Evolutionary conservation across 2,797 vertebrate species (phyloP).

Genomic region (Rhynchonycteris naso): DNA sequence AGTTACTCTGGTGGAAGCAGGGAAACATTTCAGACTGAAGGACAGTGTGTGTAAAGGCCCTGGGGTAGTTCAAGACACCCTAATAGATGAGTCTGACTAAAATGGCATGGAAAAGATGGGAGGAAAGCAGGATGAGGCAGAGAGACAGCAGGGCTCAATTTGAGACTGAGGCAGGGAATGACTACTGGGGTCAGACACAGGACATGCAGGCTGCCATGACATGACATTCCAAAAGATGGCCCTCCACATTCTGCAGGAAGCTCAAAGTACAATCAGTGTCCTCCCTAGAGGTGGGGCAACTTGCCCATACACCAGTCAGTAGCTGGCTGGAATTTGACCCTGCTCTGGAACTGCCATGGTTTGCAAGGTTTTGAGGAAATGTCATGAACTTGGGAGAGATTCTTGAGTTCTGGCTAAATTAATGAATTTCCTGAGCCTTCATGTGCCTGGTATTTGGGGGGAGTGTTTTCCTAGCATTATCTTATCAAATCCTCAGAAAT

Average conservation of each 20-base stretch:
- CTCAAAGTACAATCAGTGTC: background rate
- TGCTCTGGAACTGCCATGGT: background rate
- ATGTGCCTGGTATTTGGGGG: background rate
- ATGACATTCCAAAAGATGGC: background rate
- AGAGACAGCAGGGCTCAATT: background rate
- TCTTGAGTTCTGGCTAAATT: background rate
- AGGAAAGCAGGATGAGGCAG: background rate
- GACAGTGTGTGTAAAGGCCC: background rate
- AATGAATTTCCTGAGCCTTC: background rate
- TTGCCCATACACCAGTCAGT: background rate
- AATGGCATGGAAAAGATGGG: background rate
- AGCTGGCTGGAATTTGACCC: background rate
- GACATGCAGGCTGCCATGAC: fast-evolving
- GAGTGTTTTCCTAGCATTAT: background rate
- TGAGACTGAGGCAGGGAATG: background rate
- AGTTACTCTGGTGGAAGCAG: background rate
- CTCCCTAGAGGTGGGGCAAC: too few relatives aligned
- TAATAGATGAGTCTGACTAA: background rate
- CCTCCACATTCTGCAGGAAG: background rate
- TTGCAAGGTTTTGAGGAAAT: background rate
- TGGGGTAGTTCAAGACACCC: background rate
- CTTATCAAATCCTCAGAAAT: background rate
- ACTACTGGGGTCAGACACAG: background rate
- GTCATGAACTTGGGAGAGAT: background rate
- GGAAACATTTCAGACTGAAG: background rate